Percentiles rank a stretch among this genome's conserved stretches.
phyloP scores from a whole-genome alignment of 2,888 invertebrate species.

The Tetragonisca angustula region DNA sequence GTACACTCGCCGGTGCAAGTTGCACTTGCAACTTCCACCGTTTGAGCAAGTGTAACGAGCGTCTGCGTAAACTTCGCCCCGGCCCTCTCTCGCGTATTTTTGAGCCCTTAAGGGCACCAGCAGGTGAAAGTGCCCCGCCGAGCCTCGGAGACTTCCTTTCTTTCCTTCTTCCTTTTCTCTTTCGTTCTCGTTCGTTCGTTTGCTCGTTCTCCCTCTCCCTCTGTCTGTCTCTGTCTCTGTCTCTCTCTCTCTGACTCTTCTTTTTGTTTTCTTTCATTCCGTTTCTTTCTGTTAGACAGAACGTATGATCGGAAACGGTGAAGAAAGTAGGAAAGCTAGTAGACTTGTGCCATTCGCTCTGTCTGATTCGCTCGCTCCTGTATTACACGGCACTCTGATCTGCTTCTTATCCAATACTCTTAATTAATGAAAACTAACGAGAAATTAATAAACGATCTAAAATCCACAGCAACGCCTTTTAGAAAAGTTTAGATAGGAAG shows the following conservation, averaged over 20 bases:
- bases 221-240: not conserved
- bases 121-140: slow-evolving; percentile 68
- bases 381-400: not conserved
- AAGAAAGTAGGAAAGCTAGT: not conserved
- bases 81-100: slow-evolving; percentile 9
- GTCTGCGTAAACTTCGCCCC: slow-evolving; percentile 7
- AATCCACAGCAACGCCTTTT: not conserved
- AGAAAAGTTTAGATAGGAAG: not conserved
- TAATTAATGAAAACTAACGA: not conserved
- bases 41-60: slow-evolving; percentile 25
- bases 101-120: slow-evolving; percentile 64
- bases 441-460: not conserved
- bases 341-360: not conserved
- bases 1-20: not conserved
- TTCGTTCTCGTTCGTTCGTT: slow-evolving; percentile 10
- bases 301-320: slow-evolving; percentile 54
- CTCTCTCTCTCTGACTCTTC: not conserved
- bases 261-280: not conserved
- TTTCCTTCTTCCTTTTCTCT: slow-evolving; percentile 28
- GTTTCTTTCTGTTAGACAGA: slow-evolving; percentile 8
- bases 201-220: not conserved
- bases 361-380: not conserved
- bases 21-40: slow-evolving; percentile 28
- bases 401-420: not conserved
- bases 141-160: slow-evolving; percentile 51